Percentiles rank a stretch among this genome's conserved stretches.
phyloP scores from a whole-genome alignment of 64 coral and sea anemone genomes.

The Cladopsammia gracilis region DNA sequence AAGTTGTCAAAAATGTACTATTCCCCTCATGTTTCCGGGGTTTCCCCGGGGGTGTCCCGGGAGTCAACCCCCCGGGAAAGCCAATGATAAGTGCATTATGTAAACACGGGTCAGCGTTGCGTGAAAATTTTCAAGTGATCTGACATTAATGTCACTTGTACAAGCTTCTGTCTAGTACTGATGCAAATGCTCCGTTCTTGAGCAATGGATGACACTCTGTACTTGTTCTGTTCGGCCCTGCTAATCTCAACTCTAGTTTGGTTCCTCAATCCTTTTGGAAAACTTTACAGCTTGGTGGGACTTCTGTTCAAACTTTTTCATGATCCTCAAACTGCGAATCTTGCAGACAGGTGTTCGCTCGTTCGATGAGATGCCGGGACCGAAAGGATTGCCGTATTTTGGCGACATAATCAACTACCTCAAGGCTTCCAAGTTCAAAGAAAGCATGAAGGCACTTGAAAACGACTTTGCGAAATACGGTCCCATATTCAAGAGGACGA shows the following conservation, averaged over 20 bases:
- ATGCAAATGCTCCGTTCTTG: background rate
- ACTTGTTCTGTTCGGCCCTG: background rate
- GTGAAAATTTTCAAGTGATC: too few species aligned
- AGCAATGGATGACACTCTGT: background rate
- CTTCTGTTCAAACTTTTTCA: too few species aligned
- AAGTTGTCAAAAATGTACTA: too few species aligned
- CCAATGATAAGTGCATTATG: too few species aligned
- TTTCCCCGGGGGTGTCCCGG: too few species aligned
- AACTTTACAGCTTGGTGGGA: background rate
- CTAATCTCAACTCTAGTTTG: background rate
- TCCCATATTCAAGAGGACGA: background rate
- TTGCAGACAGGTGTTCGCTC: background rate
- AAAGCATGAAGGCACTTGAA: background rate
- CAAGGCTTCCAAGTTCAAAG: background rate
- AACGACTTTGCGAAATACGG: slow-evolving; percentile 44
- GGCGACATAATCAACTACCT: background rate
- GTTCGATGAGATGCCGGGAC: background rate
- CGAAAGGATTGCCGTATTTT: background rate
- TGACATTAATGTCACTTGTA: too few species aligned
- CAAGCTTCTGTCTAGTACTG: too few species aligned
- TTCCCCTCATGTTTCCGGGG: too few species aligned
- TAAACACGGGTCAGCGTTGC: too few species aligned
- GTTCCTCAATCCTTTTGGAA: background rate
- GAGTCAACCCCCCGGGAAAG: too few species aligned
- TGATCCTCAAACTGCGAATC: background rate